These are phyloP conservation scores for Ectropis grisescens DNA, from an alignment of 1,140 invertebrate species.

Conservation along the genomic window DNA sequence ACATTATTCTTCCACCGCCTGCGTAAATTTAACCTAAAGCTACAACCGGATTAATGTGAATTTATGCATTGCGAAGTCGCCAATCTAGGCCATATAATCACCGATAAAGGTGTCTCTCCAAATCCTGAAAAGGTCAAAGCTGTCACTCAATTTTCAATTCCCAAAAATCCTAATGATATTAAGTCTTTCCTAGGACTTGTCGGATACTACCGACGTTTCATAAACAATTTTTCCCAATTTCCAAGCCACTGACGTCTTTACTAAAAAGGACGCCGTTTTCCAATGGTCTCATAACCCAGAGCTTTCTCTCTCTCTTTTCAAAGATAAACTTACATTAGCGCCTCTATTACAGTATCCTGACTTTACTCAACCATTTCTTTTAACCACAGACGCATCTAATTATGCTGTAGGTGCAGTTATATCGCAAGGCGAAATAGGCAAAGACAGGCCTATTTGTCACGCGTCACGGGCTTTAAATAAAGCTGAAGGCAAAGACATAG, in stretches of 20 bases:
- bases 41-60: conserved; percentile 61
- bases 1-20: conserved; percentile 41
- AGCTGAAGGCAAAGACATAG: conserved; percentile 19
- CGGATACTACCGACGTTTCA: background rate
- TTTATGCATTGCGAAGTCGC: conserved; percentile 52
- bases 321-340: background rate
- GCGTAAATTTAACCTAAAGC: conserved; percentile 40
- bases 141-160: background rate
- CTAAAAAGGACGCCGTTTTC: conserved; percentile 2
- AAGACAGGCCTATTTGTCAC: background rate
- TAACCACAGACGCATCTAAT: background rate
- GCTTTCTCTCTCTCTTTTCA: background rate
- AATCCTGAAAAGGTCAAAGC: background rate
- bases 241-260: background rate
- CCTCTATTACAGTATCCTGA: background rate
- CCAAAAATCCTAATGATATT: background rate
- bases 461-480: background rate
- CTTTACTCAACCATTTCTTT: background rate
- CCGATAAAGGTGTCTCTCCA: background rate
- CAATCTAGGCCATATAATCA: conserved; percentile 18
- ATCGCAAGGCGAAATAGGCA: background rate
- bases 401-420: background rate
- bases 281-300: background rate
- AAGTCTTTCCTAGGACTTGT: conserved; percentile 1
- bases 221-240: background rate